phyloP scores from a whole-genome alignment of 2,888 invertebrate species.

The Torymus texanus region DNA sequence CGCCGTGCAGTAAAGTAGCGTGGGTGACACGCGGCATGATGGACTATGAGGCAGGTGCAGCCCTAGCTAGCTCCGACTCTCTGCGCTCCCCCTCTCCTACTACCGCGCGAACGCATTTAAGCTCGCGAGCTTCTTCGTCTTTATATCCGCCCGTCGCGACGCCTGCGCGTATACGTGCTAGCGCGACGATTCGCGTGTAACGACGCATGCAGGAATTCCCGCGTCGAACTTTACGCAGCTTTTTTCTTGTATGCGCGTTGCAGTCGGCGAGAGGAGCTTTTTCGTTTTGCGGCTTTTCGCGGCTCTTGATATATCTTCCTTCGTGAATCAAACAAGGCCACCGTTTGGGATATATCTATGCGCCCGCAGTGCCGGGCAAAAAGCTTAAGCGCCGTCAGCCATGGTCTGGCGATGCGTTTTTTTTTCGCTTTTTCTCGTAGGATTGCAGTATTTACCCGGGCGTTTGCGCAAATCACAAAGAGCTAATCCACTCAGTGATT shows the following conservation, averaged over 20 bases:
- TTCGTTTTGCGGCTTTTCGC: constrained; percentile 17
- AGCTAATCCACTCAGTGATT: constrained; percentile 46
- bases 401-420: not conserved
- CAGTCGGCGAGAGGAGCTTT: too few species aligned
- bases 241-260: not conserved
- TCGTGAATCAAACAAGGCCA: constrained; percentile 32
- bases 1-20: constrained; percentile 73
- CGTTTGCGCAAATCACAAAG: constrained; percentile 42
- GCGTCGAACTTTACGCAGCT: not conserved
- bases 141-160: constrained; percentile 53
- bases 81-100: constrained; percentile 25
- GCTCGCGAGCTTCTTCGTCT: constrained; percentile 45
- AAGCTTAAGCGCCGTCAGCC: not conserved
- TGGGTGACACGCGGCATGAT: constrained; percentile 74
- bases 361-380: constrained; percentile 23
- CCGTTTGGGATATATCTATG: constrained; percentile 13
- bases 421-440: not conserved
- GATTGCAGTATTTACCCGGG: constrained; percentile 22
- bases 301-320: constrained; percentile 54
- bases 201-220: constrained; percentile 61
- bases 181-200: constrained; percentile 63
- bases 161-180: constrained; percentile 36
- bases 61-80: constrained; percentile 56
- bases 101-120: constrained; percentile 61
- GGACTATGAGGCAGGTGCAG: constrained; percentile 74